Base-by-base conservation (phyloP, 2,888 invertebrate genomes). In the Amorpha juglandis region DNA sequence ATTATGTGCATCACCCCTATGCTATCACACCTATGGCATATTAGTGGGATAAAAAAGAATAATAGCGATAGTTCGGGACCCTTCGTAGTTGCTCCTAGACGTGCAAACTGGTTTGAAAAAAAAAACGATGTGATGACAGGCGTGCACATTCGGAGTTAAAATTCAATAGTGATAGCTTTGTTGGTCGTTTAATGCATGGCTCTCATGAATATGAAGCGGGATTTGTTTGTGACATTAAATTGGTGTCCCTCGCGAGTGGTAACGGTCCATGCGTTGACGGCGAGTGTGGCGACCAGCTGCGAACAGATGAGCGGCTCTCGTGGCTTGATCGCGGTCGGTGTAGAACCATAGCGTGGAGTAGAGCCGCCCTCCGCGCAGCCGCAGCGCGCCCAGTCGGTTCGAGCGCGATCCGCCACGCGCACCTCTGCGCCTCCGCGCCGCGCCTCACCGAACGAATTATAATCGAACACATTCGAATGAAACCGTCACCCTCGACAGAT, bases 361-460 rank as follows among this genome's bases (percentile, higher is more conserved):
- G 74, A 58, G 73, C 77, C 81, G 82, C 83, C 81, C 84, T 80
- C 79, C 79, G 83, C 80, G 76, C 75, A 71, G 73, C 76, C 74
- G 73, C 76, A 70, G 68, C 70, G 66, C 53, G 67, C 75, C 79
- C 89, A 92, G 91, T 92, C 87, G 83, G 79, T 76, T 79, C 74
- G 80, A 80, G 88, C 85, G 89, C 91, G 91, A 88, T 81, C 82
- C 78, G 82, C 80, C 79, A 90, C 84, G 91, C 91, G 90, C 91
- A 91, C 91, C 80, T 83, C 76, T 84, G 70, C 73, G 70, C 70
- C 42, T 69, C 76, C 78, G 84, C 80, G 81, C 53, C 74, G 74
- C 64, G 62, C 71, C 70, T 74, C 42, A 75, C 81, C 76, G 82
- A 83, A 78, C 84, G 80, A 85, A 78, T 76, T 69, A 73, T 70